Evolutionary conservation across 2,113 vertebrate species (phyloP).

Genomic region (Dasypus novemcinctus): DNA sequence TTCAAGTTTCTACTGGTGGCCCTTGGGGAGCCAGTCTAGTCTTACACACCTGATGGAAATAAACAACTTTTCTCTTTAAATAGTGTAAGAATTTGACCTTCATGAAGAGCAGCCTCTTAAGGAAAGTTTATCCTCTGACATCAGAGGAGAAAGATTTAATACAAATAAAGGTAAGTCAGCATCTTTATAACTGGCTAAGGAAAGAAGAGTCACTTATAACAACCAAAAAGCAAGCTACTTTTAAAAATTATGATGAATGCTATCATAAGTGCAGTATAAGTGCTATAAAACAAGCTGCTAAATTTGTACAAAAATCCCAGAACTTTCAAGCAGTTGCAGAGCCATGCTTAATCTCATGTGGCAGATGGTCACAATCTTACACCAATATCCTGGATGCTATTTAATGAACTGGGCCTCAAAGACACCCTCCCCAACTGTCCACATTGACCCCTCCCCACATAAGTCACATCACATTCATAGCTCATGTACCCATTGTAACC

Average conservation of each 20-base stretch:
- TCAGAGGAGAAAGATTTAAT: not conserved
- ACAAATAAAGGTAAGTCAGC: not conserved
- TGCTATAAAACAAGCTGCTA: not conserved
- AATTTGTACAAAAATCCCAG: no score
- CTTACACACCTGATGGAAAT: accelerated
- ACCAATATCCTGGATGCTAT: no score
- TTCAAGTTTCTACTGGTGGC: not conserved
- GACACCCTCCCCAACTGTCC: no score
- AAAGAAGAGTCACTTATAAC: not conserved
- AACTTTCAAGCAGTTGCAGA: not conserved
- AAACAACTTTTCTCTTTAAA: not conserved
- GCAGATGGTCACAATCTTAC: no score
- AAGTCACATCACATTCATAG: no score
- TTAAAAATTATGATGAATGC: not conserved
- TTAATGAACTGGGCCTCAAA: no score
- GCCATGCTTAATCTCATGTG: accelerated
- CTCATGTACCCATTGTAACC: no score
- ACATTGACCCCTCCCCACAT: no score
- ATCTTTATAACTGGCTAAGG: not conserved
- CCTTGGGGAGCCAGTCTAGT: not conserved
- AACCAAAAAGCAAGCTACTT: not conserved
- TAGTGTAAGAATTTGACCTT: not conserved
- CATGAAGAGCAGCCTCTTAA: not conserved
- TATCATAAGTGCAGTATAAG: not conserved
- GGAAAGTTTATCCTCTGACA: not conserved